A percentile compares a stretch with the other conserved stretches of the same genome.
phyloP scores from a whole-genome alignment of 2,888 invertebrate genomes.

The Syrphus vitripennis region DNA sequence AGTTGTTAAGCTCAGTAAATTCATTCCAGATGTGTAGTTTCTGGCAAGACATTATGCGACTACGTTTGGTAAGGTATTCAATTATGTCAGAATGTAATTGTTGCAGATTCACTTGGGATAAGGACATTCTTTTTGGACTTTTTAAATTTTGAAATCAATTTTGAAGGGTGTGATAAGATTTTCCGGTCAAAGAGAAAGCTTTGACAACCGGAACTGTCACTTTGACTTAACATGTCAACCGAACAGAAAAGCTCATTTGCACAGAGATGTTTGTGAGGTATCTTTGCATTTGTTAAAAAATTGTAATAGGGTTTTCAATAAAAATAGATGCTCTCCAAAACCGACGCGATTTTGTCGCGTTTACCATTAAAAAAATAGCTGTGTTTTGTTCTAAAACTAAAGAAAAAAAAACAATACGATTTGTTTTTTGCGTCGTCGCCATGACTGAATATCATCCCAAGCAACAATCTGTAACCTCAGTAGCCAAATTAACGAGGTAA shows the following conservation, averaged over 20 bases:
- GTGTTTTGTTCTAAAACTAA: no score
- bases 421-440: no score
- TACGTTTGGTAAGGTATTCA: slow-evolving; percentile 37
- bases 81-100: slow-evolving; percentile 36
- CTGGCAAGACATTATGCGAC: slow-evolving; percentile 44
- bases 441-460: no score
- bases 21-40: slow-evolving; percentile 31
- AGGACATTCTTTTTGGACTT: not conserved
- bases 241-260: not conserved
- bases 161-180: not conserved
- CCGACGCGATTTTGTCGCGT: no score
- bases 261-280: not conserved
- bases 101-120: not conserved
- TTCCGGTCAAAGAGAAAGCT: not conserved
- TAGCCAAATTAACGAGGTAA: no score
- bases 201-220: not conserved
- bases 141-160: not conserved
- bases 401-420: no score
- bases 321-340: no score
- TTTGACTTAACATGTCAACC: not conserved
- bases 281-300: not conserved
- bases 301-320: no score
- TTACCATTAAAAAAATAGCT: no score
- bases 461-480: no score
- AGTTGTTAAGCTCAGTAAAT: not conserved